A percentile compares a stretch with the other conserved stretches of the same genome.
Evolutionary conservation across 1,140 invertebrate genomes (phyloP).

Genomic region (Melitaea cinxia): DNA sequence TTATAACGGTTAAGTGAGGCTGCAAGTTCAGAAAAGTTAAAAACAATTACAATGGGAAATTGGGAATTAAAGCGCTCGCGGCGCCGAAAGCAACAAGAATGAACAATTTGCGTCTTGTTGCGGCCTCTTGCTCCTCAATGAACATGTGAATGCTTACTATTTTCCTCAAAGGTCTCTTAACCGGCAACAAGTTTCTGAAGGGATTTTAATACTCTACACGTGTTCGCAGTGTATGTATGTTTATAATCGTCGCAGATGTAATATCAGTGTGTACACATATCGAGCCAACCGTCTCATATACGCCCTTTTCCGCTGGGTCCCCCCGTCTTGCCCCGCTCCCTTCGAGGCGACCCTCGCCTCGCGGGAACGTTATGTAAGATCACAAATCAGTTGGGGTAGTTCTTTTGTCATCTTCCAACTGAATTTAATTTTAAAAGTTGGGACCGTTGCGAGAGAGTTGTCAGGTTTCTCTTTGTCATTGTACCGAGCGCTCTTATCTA

Average conservation of each 20-base stretch:
- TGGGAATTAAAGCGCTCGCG: not conserved
- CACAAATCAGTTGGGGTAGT: slow-evolving; percentile 35
- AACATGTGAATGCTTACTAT: slow-evolving; percentile 17
- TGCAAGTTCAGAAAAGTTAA: not conserved
- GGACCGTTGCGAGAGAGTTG: slow-evolving; percentile 34
- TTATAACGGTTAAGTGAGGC: not conserved
- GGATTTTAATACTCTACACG: slow-evolving; percentile 30
- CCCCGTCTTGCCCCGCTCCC: slow-evolving; percentile 13
- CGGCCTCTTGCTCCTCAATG: too few relatives aligned
- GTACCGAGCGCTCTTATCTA: slow-evolving; percentile 30
- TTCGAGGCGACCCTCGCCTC: slow-evolving; percentile 12
- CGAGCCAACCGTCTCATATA: slow-evolving; percentile 28
- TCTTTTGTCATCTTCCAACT: slow-evolving; percentile 42
- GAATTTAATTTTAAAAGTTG: slow-evolving; percentile 39
- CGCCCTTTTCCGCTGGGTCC: slow-evolving; percentile 29
- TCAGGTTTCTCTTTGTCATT: slow-evolving; percentile 30
- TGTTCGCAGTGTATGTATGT: slow-evolving; percentile 27
- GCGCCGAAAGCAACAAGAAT: not conserved
- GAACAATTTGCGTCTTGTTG: not conserved
- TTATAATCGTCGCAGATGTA: slow-evolving; percentile 38
- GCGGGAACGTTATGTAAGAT: slow-evolving; percentile 33
- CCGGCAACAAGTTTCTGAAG: slow-evolving; percentile 33
- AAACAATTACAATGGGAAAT: not conserved
- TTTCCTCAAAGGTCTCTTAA: slow-evolving; percentile 18
- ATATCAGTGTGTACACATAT: slow-evolving; percentile 29